These are phyloP conservation scores for Apodemia zela DNA, from an alignment of 2,888 invertebrate genomes.

Conservation along the genomic window DNA sequence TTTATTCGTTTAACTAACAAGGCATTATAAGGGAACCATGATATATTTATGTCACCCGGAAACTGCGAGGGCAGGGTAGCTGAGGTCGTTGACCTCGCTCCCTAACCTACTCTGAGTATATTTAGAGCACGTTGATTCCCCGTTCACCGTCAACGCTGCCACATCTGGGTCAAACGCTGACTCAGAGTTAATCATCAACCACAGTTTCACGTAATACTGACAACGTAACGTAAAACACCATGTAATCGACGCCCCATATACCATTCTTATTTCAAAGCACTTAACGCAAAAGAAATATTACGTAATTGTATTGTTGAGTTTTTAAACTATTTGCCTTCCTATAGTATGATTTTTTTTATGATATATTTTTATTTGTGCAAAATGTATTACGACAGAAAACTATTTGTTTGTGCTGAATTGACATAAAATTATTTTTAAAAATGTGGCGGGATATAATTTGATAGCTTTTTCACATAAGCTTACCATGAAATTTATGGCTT, in stretches of 20 bases:
- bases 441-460: too few relatives aligned
- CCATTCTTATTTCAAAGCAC: conserved; percentile 6
- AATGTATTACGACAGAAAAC: not conserved
- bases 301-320: not conserved
- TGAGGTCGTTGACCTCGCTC: conserved; percentile 67
- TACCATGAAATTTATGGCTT: too few relatives aligned
- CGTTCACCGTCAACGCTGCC: conserved; percentile 58
- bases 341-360: not conserved
- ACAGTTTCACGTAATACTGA: conserved; percentile 42
- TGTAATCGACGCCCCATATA: conserved; percentile 18
- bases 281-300: not conserved
- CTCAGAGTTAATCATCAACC: conserved; percentile 68
- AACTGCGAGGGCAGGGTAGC: conserved; percentile 51
- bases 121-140: conserved; percentile 70
- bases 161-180: conserved; percentile 70
- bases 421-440: not conserved
- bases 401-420: not conserved
- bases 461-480: too few relatives aligned
- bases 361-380: not conserved
- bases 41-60: conserved; percentile 48
- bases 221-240: conserved; percentile 38
- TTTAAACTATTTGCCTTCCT: not conserved
- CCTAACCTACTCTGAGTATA: conserved; percentile 72
- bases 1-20: not conserved
- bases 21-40: not conserved